Evolutionary conservation across 2,113 vertebrate genomes (phyloP).

Genomic region (Zootoca vivipara): DNA sequence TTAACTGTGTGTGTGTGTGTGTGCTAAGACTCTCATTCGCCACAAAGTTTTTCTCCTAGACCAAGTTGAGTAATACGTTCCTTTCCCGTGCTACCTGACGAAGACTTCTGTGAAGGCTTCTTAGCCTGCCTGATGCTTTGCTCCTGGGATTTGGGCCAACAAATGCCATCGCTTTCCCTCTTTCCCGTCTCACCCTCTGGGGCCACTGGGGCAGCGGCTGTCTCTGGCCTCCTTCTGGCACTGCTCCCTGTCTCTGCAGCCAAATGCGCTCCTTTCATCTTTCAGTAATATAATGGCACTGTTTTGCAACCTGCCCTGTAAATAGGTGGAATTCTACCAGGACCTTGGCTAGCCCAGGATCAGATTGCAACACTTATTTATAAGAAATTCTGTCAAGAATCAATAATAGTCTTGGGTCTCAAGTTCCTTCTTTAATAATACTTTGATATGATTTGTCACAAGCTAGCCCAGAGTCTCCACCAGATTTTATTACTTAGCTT

Average conservation of each 20-base stretch:
- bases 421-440: conserved; percentile 94
- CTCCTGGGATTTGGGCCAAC: background rate
- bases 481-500: conserved; percentile 91
- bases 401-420: conserved; percentile 90
- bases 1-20: background rate
- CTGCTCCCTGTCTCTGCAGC: conserved; percentile 68
- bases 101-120: conserved; percentile 6
- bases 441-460: conserved; percentile 95
- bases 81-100: background rate
- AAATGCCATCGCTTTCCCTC: background rate
- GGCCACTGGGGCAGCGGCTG: background rate
- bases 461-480: conserved; percentile 85
- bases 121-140: background rate
- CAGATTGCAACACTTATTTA: conserved; percentile 92
- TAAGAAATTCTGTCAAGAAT: conserved; percentile 92
- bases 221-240: conserved; percentile 72
- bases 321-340: conserved; percentile 83
- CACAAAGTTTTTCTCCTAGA: background rate
- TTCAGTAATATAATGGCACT: conserved; percentile 78
- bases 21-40: background rate
- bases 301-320: conserved; percentile 79
- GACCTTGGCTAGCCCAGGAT: conserved; percentile 79
- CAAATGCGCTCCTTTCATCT: conserved; percentile 71
- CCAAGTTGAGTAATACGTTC: background rate
- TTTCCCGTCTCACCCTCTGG: background rate